These are phyloP conservation scores for Pyrgilauda ruficollis DNA, from an alignment of 2,113 vertebrate species.

Conservation along the genomic window DNA sequence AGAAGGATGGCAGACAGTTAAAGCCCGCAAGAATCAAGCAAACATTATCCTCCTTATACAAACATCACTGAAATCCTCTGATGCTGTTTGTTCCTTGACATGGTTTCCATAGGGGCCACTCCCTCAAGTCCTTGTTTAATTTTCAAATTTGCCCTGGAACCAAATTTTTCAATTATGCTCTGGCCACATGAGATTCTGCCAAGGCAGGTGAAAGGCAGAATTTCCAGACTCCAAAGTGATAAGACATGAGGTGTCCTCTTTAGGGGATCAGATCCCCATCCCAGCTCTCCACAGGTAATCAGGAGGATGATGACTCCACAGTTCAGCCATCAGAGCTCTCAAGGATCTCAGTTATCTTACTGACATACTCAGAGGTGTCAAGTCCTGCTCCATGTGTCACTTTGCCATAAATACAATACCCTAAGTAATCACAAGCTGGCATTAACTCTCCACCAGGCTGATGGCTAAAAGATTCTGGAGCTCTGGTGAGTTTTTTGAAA, in stretches of 20 bases:
- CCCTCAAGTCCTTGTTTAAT: slow-evolving; percentile 35
- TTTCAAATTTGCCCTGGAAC: slow-evolving; percentile 48
- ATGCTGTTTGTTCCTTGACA: slow-evolving; percentile 22
- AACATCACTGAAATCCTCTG: slow-evolving; percentile 48
- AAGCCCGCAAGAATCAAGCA: slow-evolving; percentile 15
- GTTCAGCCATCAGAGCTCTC: background rate
- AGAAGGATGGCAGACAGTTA: slow-evolving; percentile 16
- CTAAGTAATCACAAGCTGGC: background rate
- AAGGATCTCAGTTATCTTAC: background rate
- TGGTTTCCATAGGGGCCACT: slow-evolving; percentile 22
- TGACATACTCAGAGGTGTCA: background rate
- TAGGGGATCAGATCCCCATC: background rate
- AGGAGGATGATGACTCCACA: background rate
- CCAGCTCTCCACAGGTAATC: background rate
- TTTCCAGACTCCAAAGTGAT: background rate
- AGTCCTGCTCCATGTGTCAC: background rate
- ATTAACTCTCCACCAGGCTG: background rate
- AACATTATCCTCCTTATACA: slow-evolving; percentile 44
- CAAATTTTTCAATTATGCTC: slow-evolving; percentile 36
- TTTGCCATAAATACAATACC: background rate
- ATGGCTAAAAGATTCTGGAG: background rate
- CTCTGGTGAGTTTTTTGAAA: background rate
- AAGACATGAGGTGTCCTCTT: background rate
- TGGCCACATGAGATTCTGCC: background rate
- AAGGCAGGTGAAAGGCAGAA: background rate